Evolutionary conservation across 1,140 invertebrate genomes (phyloP).

Genomic region (Zaprionus ghesquierei): DNA sequence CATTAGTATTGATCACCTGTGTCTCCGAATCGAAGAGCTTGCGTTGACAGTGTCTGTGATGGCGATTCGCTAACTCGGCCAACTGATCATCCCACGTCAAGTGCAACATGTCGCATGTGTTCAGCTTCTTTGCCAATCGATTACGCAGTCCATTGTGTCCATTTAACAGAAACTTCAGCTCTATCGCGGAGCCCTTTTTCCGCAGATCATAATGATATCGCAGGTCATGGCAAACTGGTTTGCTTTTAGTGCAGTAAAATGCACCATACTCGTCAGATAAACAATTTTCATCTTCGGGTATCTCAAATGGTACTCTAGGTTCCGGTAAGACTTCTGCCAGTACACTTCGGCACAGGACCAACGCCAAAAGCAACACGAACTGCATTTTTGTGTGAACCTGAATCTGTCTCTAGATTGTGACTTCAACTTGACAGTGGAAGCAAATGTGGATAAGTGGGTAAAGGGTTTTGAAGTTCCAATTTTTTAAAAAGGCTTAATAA

Average conservation of each 20-base stretch:
- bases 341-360: neutral
- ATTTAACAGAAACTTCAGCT: neutral
- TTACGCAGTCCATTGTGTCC: slow-evolving; percentile 44
- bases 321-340: neutral
- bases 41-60: slow-evolving; percentile 1
- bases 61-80: slow-evolving; percentile 13
- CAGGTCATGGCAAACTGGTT: no score
- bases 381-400: neutral
- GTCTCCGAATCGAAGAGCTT: neutral
- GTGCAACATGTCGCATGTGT: slow-evolving; percentile 15
- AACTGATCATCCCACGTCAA: slow-evolving; percentile 18
- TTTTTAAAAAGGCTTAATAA: no score
- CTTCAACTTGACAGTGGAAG: neutral
- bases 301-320: neutral
- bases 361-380: neutral
- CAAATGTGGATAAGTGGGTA: neutral
- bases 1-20: no score
- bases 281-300: neutral
- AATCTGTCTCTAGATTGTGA: neutral
- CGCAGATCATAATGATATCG: slow-evolving; percentile 9
- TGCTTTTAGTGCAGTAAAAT: neutral
- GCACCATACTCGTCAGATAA: neutral
- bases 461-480: no score
- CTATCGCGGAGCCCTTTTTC: neutral
- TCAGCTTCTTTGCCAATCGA: slow-evolving; percentile 23